A percentile compares a stretch with the other conserved stretches of the same genome.
phyloP scores from a whole-genome alignment of 2,113 vertebrate genomes.

The Danionella cerebrum region DNA sequence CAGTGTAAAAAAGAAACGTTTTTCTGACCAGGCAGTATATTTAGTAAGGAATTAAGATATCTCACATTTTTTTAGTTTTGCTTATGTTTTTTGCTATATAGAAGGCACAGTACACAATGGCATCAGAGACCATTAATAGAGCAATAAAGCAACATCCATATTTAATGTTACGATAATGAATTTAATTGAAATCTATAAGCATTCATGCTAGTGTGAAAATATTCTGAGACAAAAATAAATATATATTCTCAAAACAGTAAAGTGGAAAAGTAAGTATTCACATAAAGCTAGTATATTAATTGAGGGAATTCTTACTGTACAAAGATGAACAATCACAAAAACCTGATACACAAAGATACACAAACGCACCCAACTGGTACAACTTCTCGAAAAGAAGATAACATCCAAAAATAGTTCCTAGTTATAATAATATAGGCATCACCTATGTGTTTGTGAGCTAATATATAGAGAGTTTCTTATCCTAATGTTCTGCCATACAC shows the following conservation, averaged over 20 bases:
- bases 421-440: slow-evolving; percentile 35
- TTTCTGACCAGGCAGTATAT: no score
- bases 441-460: slow-evolving; percentile 26
- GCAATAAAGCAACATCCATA: not conserved
- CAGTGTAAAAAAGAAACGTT: no score
- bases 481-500: slow-evolving; percentile 17
- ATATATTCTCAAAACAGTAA: slow-evolving; percentile 35
- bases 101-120: no score
- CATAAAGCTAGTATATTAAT: slow-evolving; percentile 53
- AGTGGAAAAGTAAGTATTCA: slow-evolving; percentile 31
- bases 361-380: slow-evolving; percentile 29
- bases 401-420: slow-evolving; percentile 33
- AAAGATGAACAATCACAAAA: slow-evolving; percentile 51
- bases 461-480: slow-evolving; percentile 37
- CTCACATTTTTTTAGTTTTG: no score
- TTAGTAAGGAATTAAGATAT: no score
- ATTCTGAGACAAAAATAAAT: slow-evolving; percentile 41
- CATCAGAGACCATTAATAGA: not conserved
- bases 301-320: slow-evolving; percentile 48
- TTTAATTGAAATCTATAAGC: not conserved
- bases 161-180: not conserved
- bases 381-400: not conserved
- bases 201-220: not conserved
- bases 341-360: slow-evolving; percentile 48
- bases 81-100: no score